Evolutionary conservation across 2,113 vertebrate genomes (phyloP), one percentile per base, ranked within the genome.

Genomic region (Turnix velox): DNA sequence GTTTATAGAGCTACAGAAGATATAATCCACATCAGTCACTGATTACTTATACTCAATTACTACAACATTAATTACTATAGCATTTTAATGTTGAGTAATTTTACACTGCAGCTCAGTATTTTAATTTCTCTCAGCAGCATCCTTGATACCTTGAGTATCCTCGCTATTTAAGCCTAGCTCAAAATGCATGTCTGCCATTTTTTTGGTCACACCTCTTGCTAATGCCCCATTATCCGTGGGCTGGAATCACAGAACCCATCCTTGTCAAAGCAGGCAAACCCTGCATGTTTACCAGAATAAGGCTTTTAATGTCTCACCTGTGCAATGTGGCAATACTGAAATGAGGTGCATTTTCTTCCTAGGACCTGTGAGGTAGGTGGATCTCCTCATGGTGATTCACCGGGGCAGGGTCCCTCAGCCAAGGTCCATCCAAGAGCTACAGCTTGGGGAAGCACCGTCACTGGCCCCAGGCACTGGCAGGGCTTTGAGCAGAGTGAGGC

Each of bases 401-500:
- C 0, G 2, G 23, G 30, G 37, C 37, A 46, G 28, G 17, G 23
- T 24, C 22, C 13, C 11, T 33, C 39, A 46, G 28, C 40, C 14
- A 15, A 35, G 58, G 20, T 40, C 35, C 18, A 24, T 48, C 28
- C 37, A 58, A 54, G 31, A 54, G 37, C 33, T 30, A 17, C 52
- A 61, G 28, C 17, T 0, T 7, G 42, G 40, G 20, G n/a, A n/a
- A n/a, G 25, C 62, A 59, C 12, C 0, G 0, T 33, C 3, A 9
- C 27, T 7, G 8, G 11, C 23, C 39, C 20, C 0, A 3, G 49
- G 5, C 12, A 12, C n/a, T n/a, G n/a, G n/a, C 55, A 30, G 22
- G 24, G 20, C 24, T 9, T 1, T 4, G 27, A 12, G 45, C 18
- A 45, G 39, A 7, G 10, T 23, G 17, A 17, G 35, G 7, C 63